Conservation (phyloP, 2,797 vertebrate species). For the Eupleurogrammus muticus region DNA sequence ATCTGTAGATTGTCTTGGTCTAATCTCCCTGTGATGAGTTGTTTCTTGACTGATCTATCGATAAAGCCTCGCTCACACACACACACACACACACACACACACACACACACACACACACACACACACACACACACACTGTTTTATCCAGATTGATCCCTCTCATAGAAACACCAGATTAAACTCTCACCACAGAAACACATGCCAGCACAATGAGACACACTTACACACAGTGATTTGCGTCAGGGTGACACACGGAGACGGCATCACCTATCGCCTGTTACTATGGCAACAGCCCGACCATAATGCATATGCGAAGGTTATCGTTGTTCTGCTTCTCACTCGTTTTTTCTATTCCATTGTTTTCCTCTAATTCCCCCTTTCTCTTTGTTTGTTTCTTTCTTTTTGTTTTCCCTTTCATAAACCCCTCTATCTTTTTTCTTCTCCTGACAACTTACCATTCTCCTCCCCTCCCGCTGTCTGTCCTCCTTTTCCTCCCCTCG, state of each 20-base stretch:
- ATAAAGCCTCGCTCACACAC: conserved; percentile 40
- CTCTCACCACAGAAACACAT: background rate
- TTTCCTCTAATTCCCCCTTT: background rate
- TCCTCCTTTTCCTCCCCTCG: background rate
- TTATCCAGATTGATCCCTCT: conserved; percentile 12
- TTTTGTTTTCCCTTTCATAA: background rate
- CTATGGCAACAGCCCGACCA: conserved; percentile 40
- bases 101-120: background rate
- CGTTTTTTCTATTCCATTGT: conserved; percentile 14
- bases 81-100: conserved; percentile 6
- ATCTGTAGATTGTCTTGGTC: conserved; percentile 14
- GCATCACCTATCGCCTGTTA: conserved; percentile 29
- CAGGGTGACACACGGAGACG: conserved; percentile 14
- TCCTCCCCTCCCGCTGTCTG: background rate
- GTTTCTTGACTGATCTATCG: conserved; percentile 32
- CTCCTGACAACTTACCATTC: conserved; percentile 5
- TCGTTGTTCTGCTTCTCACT: background rate
- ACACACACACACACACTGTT: conserved; percentile 7
- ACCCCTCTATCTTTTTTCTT: background rate
- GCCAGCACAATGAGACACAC: background rate
- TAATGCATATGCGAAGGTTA: conserved; percentile 39
- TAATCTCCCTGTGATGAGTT: conserved; percentile 48
- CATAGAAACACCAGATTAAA: conserved; percentile 49
- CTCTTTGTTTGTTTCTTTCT: background rate
- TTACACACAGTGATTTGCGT: conserved; percentile 22